Conservation (phyloP, 2,113 vertebrate species). For the Gobio gobio region DNA sequence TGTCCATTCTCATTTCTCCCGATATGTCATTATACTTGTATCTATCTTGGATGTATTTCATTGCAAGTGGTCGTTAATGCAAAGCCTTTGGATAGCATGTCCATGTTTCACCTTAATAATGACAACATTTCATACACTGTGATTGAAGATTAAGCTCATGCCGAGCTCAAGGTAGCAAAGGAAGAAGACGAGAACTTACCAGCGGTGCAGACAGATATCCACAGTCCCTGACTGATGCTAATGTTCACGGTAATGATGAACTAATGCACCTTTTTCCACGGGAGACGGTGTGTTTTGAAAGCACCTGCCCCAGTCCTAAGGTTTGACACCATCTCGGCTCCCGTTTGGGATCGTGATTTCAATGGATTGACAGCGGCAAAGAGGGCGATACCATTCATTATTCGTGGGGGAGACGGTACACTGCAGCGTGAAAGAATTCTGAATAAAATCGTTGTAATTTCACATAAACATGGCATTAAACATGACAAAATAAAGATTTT, state of each 20-base stretch:
- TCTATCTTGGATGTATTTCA: not conserved
- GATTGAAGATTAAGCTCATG: not conserved
- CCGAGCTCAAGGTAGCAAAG: not conserved
- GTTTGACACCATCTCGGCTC: constrained; percentile 42
- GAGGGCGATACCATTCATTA: constrained; percentile 50
- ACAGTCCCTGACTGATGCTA: constrained; percentile 11
- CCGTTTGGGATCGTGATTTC: constrained; percentile 18
- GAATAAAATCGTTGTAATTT: not conserved
- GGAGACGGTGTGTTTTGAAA: constrained; percentile 42
- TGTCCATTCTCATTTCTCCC: not conserved
- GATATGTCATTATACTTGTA: not conserved
- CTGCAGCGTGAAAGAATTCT: not conserved
- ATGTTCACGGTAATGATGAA: constrained; percentile 3
- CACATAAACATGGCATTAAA: not conserved
- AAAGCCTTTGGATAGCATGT: not conserved
- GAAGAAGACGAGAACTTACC: constrained; percentile 48
- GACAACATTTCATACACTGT: not conserved
- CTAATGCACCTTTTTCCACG: constrained; percentile 15
- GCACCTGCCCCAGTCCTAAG: constrained; percentile 45
- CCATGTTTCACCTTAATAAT: not conserved
- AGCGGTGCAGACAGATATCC: constrained; percentile 2
- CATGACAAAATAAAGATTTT: not conserved
- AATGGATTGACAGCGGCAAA: constrained; percentile 33
- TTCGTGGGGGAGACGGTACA: constrained; percentile 18
- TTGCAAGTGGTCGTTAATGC: not conserved